Conservation (phyloP, 2,113 vertebrate genomes). For the Genyomyrus donnyi region DNA sequence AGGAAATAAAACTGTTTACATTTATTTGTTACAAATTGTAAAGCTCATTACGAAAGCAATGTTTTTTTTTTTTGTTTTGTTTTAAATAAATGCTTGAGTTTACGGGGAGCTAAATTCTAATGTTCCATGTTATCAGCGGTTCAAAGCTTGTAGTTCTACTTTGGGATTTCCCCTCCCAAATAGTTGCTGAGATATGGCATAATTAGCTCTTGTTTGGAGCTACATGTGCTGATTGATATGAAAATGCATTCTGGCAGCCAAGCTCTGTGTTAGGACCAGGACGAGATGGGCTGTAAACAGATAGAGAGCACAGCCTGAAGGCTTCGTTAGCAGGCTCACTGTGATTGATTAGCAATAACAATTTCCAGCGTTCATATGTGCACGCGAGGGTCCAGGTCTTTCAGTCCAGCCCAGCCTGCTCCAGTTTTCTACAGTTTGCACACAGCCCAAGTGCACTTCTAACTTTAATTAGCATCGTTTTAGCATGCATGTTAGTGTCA, state of each 20-base stretch:
- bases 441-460: background rate
- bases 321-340: constrained; percentile 54
- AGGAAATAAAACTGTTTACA: background rate
- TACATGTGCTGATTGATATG: background rate
- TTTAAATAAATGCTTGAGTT: background rate
- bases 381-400: constrained; percentile 30
- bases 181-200: background rate
- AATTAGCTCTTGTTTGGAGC: constrained; percentile 17
- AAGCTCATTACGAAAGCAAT: background rate
- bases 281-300: constrained; percentile 30
- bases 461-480: background rate
- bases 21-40: background rate
- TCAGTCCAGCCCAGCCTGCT: background rate
- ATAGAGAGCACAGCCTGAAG: constrained; percentile 44
- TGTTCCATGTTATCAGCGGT: background rate
- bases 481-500: background rate
- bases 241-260: constrained; percentile 11
- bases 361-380: constrained; percentile 41
- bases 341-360: constrained; percentile 55
- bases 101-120: background rate
- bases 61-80: background rate
- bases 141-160: background rate
- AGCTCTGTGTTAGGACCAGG: constrained; percentile 31
- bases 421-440: background rate
- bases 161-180: background rate